Conservation (phyloP, 2,113 vertebrate species). For the Taurulus bubalis region DNA sequence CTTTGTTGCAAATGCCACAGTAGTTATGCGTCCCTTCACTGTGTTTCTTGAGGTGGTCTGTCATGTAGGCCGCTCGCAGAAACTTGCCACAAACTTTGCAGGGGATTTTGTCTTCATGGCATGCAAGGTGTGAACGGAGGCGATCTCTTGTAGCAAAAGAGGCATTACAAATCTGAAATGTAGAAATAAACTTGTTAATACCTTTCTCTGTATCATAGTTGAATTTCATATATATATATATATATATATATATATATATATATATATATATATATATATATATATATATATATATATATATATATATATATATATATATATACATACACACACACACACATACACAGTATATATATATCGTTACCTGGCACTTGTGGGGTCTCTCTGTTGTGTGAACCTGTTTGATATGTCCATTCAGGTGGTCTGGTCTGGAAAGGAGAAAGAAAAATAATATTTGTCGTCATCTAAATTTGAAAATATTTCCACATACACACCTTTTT, state of each 20-base stretch:
- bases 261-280: background rate
- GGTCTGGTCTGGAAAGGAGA: conserved; percentile 90
- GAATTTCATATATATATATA: too few relatives aligned
- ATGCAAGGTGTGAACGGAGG: conserved; percentile 96
- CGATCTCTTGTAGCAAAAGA: conserved; percentile 98
- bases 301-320: background rate
- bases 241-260: background rate
- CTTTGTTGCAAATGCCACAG: conserved; percentile 99
- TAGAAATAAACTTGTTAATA: conserved; percentile 26
- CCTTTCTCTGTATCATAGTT: background rate
- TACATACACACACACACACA: too few relatives aligned
- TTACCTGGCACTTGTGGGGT: conserved; percentile 99
- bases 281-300: background rate
- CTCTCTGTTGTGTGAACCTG: conserved; percentile 99
- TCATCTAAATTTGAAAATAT: background rate
- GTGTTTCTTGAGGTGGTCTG: conserved; percentile 99
- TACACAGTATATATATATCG: background rate
- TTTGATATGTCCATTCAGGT: conserved; percentile 99
- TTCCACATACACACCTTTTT: too few relatives aligned
- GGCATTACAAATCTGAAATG: conserved; percentile 95
- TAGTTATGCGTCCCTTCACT: conserved; percentile 98
- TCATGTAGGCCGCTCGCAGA: conserved; percentile 97
- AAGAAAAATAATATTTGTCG: background rate
- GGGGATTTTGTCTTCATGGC: conserved; percentile 98
- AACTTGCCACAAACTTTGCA: conserved; percentile 99